phyloP scores from a whole-genome alignment of 2,888 invertebrate genomes.

The Chrysina gloriosa region DNA sequence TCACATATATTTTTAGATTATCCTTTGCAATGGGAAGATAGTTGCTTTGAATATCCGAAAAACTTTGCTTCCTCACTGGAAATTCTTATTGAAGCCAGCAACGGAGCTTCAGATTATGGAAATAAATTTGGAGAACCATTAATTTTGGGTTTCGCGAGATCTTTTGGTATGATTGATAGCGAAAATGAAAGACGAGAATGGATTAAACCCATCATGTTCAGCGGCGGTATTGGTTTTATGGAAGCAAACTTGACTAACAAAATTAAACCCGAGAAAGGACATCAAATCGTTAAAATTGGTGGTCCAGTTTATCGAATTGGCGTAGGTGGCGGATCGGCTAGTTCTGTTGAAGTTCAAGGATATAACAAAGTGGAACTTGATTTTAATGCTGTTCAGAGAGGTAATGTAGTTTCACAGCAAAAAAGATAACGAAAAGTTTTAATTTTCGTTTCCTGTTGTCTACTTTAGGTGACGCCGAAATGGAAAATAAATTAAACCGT shows the following conservation, averaged over 20 bases:
- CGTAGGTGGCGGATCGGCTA: constrained; percentile 98
- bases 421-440: background rate
- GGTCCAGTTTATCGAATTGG: constrained; percentile 98
- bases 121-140: constrained; percentile 99
- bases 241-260: constrained; percentile 86
- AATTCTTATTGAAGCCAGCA: constrained; percentile 94
- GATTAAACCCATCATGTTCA: constrained; percentile 99
- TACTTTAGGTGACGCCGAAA: constrained; percentile 90
- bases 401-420: background rate
- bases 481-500: constrained; percentile 97
- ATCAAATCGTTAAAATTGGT: constrained; percentile 94
- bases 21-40: constrained; percentile 87
- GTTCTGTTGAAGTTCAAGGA: constrained; percentile 94
- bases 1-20: constrained; percentile 72
- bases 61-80: constrained; percentile 93
- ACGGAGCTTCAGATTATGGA: constrained; percentile 98
- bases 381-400: constrained; percentile 96
- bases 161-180: constrained; percentile 83
- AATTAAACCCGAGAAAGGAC: constrained; percentile 80
- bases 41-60: constrained; percentile 78
- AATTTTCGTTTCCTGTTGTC: constrained; percentile 44
- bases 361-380: constrained; percentile 88
- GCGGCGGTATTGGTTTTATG: constrained; percentile 94
- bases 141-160: constrained; percentile 89
- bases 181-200: constrained; percentile 81